Evolutionary conservation across 2,888 invertebrate genomes (phyloP).

Genomic region (Dicycla oo): DNA sequence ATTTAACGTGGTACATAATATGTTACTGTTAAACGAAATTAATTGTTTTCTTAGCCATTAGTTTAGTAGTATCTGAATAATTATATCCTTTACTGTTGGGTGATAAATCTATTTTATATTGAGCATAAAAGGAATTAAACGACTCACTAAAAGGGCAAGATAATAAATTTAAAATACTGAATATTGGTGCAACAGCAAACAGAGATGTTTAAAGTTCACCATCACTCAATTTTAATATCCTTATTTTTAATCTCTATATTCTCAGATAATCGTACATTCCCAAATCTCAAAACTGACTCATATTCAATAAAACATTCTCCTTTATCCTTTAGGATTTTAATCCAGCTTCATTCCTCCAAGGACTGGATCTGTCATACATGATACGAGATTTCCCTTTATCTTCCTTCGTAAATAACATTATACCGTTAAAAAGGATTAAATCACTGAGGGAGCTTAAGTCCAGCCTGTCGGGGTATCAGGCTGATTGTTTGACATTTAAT

Average conservation of each 20-base stretch:
- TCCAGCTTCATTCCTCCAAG: slow-evolving; percentile 26
- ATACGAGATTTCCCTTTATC: slow-evolving; percentile 46
- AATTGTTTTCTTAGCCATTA: slow-evolving; percentile 37
- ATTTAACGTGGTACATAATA: slow-evolving; percentile 31
- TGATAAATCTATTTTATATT: slow-evolving; percentile 17
- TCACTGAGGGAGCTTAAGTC: slow-evolving; percentile 55
- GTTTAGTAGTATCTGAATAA: slow-evolving; percentile 20
- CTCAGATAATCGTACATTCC: background rate
- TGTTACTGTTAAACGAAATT: slow-evolving; percentile 27
- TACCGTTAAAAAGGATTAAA: slow-evolving; percentile 69
- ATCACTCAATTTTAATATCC: background rate
- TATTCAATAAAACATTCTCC: slow-evolving; percentile 33
- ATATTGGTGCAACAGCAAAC: background rate
- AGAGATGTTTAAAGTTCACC: background rate
- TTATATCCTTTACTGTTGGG: slow-evolving; percentile 10
- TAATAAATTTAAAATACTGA: background rate
- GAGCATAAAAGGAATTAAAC: background rate
- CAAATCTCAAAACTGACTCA: slow-evolving; percentile 3
- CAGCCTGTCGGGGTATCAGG: slow-evolving; percentile 34
- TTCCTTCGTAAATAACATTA: slow-evolving; percentile 59
- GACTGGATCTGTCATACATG: slow-evolving; percentile 43
- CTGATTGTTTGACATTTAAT: slow-evolving; percentile 67
- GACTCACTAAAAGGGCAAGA: background rate
- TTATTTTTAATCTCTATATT: background rate
- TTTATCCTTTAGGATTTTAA: slow-evolving; percentile 27